Evolutionary conservation across 1,140 invertebrate genomes (phyloP).

Genomic region (Dendrolimus kikuchii): DNA sequence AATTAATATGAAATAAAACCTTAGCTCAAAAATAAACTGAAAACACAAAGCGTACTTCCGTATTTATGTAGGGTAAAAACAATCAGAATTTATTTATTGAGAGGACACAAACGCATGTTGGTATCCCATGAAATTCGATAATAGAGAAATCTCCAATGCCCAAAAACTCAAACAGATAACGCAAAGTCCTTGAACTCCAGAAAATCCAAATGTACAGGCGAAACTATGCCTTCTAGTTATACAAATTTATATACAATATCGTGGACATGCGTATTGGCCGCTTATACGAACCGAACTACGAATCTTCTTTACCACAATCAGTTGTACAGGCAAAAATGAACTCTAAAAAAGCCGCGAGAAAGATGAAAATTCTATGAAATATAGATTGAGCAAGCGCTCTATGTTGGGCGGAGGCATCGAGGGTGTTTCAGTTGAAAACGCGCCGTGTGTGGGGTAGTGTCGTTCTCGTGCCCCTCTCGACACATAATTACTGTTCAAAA

Average conservation of each 20-base stretch:
- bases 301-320: conserved; percentile 55
- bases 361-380: conserved; percentile 22
- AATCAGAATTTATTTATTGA: neutral
- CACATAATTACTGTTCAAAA: conserved; percentile 55
- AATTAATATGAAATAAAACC: too few relatives aligned
- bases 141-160: conserved; percentile 16
- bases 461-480: conserved; percentile 41
- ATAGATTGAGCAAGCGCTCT: conserved; percentile 56
- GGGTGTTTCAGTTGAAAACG: conserved; percentile 65
- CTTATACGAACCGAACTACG: conserved; percentile 57
- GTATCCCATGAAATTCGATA: conserved; percentile 20
- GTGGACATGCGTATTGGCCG: conserved; percentile 71
- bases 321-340: conserved; percentile 23
- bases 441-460: conserved; percentile 53
- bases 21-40: too few relatives aligned
- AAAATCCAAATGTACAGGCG: conserved; percentile 63
- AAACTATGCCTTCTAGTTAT: conserved; percentile 56
- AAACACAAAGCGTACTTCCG: too few relatives aligned
- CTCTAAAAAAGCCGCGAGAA: conserved; percentile 23
- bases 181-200: conserved; percentile 64
- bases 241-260: conserved; percentile 61
- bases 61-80: too few relatives aligned
- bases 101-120: conserved; percentile 3
- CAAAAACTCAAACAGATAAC: conserved; percentile 52
- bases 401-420: conserved; percentile 68